Evolutionary conservation across 2,888 invertebrate species (phyloP), one percentile per base, ranked within the genome.

Genomic region (Cryptus armator): DNA sequence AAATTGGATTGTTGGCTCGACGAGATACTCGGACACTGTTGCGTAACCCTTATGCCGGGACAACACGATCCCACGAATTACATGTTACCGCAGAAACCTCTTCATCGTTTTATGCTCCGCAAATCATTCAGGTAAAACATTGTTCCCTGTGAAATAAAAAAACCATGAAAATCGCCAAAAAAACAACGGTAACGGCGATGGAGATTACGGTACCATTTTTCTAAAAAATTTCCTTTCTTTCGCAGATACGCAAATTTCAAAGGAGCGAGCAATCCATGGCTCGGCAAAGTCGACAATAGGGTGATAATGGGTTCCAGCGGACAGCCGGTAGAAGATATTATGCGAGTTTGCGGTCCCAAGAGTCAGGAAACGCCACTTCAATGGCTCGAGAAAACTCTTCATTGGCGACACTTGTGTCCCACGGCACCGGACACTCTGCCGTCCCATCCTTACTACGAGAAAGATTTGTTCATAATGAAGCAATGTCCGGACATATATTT

Each of bases 381-480:
- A 81, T 97, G 97, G 46, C 94, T 99, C 90, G 96, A 97, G 90
- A 96, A 95, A 89, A 97, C 97, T 12, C 94, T 99, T 14, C 94
- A 95, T 78, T 99, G 99, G 98, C 96, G 97, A 14, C 99, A 99
- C 92, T 92, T 99, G 24, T 97, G 98, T 0, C 99, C 99, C 0
- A 99, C 99, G 9, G 97, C 97, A 67, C 99, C 99, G 0, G 99
- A 99, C 92, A 99, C 99, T 0, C 95, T 99, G 87, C 96, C 97
- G 0, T 97, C 97, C 91, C 98, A 97, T 91, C 99, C 99, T 0
- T 98, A 96, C 91, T 95, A 96, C 87, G 95, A 97, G 64, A 95
- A 95, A 29, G 99, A 99, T 94, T 98, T 98, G 0, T 98, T 99
- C 90, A 96, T 98, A 83, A 95, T 99, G 76, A 95, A 96, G 68